Conservation (phyloP, 2,113 vertebrate species). For the Vanacampus margaritifer region DNA sequence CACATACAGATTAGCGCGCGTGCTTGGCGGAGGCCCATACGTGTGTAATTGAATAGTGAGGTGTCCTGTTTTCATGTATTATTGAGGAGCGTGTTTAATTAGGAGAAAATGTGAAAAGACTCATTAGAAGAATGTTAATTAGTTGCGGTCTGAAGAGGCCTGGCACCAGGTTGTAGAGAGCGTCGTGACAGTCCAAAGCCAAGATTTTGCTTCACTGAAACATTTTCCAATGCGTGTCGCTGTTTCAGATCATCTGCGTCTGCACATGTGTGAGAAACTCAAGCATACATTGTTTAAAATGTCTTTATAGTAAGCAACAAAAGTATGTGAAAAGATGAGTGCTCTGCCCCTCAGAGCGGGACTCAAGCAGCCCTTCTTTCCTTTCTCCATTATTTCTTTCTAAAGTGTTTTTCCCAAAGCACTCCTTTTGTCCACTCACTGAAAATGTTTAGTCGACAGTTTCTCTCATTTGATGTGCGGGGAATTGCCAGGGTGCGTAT, state of each 20-base stretch:
- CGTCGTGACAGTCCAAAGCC: constrained; percentile 29
- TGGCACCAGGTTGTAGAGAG: constrained; percentile 42
- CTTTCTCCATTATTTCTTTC: constrained; percentile 57
- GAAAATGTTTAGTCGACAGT: constrained; percentile 75
- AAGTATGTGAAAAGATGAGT: constrained; percentile 54
- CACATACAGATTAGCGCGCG: constrained; percentile 53
- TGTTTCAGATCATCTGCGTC: not conserved
- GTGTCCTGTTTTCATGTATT: constrained; percentile 78
- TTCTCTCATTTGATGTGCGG: constrained; percentile 67
- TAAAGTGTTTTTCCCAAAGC: constrained; percentile 65
- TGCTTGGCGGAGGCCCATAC: constrained; percentile 63
- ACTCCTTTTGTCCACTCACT: constrained; percentile 68
- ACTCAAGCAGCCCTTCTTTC: constrained; percentile 49
- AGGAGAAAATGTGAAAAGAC: constrained; percentile 75
- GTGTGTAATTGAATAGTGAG: constrained; percentile 72
- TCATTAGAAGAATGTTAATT: constrained; percentile 80
- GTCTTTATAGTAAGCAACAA: constrained; percentile 52
- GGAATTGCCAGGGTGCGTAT: constrained; percentile 37
- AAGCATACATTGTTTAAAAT: constrained; percentile 28
- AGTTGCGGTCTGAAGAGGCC: constrained; percentile 67
- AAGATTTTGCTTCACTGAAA: constrained; percentile 18
- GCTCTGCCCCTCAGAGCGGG: constrained; percentile 36
- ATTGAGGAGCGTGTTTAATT: constrained; percentile 78
- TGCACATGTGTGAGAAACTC: constrained; percentile 23
- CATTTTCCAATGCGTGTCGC: constrained; percentile 3